These are phyloP conservation scores for Microctonus aethiopoides DNA, from an alignment of 2,888 invertebrate genomes.

Conservation along the genomic window DNA sequence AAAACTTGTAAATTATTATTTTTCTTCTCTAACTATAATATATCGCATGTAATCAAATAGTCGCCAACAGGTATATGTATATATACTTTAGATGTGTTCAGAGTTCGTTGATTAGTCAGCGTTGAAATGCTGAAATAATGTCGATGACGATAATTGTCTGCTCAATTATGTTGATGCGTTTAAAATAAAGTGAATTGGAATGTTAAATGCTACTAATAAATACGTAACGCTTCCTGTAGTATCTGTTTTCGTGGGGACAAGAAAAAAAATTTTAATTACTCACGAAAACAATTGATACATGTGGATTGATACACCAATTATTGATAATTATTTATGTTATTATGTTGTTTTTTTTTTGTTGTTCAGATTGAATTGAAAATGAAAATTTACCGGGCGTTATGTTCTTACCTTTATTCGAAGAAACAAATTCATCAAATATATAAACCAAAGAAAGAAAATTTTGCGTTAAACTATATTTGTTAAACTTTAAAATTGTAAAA, in stretches of 20 bases:
- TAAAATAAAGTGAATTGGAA: neutral
- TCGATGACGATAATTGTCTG: neutral
- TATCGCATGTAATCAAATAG: conserved; percentile 2
- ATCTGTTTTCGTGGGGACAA: neutral
- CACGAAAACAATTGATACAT: neutral
- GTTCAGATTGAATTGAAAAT: neutral
- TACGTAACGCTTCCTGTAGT: neutral
- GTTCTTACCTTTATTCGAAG: neutral
- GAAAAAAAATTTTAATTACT: neutral
- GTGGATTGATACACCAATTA: neutral
- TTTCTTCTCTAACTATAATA: conserved; percentile 18
- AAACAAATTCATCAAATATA: conserved; percentile 25
- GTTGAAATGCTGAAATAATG: neutral
- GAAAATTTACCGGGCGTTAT: neutral
- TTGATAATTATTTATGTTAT: neutral
- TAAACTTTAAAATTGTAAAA: neutral
- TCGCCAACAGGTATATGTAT: neutral
- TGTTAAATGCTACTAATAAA: neutral
- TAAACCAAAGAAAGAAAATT: conserved; percentile 20
- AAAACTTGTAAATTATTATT: conserved; percentile 40
- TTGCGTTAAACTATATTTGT: neutral
- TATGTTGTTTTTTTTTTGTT: neutral
- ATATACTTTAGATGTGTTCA: neutral
- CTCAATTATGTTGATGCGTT: neutral
- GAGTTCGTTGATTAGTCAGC: neutral